A percentile compares a stretch with the other conserved stretches of the same genome.
These are phyloP conservation scores for Macropodus opercularis DNA, from an alignment of 2,797 vertebrate species.

Conservation along the genomic window DNA sequence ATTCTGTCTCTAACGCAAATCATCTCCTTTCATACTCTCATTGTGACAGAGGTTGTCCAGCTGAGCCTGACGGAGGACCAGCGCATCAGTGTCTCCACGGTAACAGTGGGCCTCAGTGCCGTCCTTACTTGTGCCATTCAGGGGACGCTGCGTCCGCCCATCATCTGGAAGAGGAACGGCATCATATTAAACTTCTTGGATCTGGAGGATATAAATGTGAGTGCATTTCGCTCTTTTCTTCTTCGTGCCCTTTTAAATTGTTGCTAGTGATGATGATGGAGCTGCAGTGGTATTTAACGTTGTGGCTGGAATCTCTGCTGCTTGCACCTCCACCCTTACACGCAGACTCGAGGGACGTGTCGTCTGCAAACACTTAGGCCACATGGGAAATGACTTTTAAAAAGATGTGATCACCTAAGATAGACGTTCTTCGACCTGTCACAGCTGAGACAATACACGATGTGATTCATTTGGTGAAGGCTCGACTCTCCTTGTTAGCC, in stretches of 20 bases:
- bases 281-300: no score
- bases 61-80: conserved; percentile 89
- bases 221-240: conserved; percentile 51
- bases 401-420: no score
- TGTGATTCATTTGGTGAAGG: no score
- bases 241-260: neutral
- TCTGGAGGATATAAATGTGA: conserved; percentile 95
- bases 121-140: conserved; percentile 90
- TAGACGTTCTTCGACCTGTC: no score
- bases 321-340: no score
- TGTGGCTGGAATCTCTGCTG: no score
- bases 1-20: conserved; percentile 7
- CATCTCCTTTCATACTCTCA: conserved; percentile 16
- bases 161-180: conserved; percentile 94
- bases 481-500: neutral
- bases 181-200: conserved; percentile 91
- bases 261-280: neutral
- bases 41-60: conserved; percentile 87
- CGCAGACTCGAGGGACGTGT: no score
- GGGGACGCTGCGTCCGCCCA: conserved; percentile 89
- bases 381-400: no score
- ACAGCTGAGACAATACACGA: no score
- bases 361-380: no score
- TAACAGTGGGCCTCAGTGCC: conserved; percentile 92
- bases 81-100: conserved; percentile 83